Conservation (phyloP, 2,888 invertebrate genomes). For the Peribatodes rhomboidaria region DNA sequence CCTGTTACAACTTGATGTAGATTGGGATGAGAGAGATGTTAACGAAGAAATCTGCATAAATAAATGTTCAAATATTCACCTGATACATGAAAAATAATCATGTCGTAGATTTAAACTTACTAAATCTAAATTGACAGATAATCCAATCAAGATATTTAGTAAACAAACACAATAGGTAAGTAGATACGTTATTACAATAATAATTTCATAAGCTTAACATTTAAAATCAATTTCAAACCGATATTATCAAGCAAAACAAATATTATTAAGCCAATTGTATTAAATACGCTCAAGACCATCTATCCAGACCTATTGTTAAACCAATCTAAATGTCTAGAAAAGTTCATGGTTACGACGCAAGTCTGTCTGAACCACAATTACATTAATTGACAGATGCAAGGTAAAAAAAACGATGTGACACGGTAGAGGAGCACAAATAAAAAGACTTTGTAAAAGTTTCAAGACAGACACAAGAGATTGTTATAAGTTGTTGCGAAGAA, state of each 20-base stretch:
- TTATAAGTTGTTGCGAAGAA: conserved; percentile 40
- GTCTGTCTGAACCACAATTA: conserved; percentile 39
- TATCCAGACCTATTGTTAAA: conserved; percentile 45
- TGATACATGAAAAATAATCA: background rate
- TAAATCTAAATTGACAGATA: background rate
- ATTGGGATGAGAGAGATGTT: background rate
- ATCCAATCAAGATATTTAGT: background rate
- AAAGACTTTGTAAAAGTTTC: conserved; percentile 34
- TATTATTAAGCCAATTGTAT: conserved; percentile 36
- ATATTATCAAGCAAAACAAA: conserved; percentile 32
- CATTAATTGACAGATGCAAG: conserved; percentile 46
- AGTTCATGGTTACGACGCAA: conserved; percentile 48
- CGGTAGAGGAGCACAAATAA: conserved; percentile 35
- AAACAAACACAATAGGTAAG: background rate
- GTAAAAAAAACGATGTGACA: conserved; percentile 41
- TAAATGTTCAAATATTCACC: background rate
- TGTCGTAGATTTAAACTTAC: background rate
- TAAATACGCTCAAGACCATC: conserved; percentile 34
- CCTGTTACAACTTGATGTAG: conserved; percentile 11
- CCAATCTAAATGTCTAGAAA: conserved; percentile 43
- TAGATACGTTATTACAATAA: background rate
- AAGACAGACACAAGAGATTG: conserved; percentile 38
- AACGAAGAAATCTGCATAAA: background rate
- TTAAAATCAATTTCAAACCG: conserved; percentile 23
- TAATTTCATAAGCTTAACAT: conserved; percentile 9